phyloP scores from a whole-genome alignment of 2,113 vertebrate genomes.

The Morone chrysops region DNA sequence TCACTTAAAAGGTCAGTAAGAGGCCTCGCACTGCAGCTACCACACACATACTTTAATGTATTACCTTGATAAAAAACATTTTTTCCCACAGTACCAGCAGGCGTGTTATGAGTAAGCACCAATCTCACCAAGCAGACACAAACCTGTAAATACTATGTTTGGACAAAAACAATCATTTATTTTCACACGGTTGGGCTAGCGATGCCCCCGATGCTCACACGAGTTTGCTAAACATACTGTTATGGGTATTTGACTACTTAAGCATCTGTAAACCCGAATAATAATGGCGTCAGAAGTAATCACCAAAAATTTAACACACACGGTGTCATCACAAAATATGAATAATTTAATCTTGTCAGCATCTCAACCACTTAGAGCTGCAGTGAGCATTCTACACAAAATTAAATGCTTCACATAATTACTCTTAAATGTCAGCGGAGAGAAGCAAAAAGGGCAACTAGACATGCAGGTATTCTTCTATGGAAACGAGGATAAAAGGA shows the following conservation, averaged over 20 bases:
- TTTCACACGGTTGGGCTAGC: background rate
- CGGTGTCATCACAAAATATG: background rate
- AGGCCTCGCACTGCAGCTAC: background rate
- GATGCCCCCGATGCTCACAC: background rate
- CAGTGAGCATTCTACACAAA: background rate
- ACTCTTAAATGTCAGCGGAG: constrained; percentile 2
- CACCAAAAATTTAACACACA: background rate
- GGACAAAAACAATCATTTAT: constrained; percentile 39
- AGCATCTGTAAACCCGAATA: constrained; percentile 8
- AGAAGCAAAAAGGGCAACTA: background rate
- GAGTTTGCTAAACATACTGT: constrained; percentile 11
- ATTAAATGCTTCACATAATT: constrained; percentile 3
- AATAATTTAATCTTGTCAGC: background rate
- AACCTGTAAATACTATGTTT: constrained; percentile 39
- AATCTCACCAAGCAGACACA: constrained; percentile 14
- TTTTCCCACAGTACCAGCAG: constrained; percentile 11
- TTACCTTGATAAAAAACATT: background rate
- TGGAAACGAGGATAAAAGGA: constrained; percentile 15
- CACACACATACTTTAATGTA: background rate
- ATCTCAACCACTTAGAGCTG: background rate
- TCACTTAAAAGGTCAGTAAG: background rate
- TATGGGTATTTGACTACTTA: constrained; percentile 24
- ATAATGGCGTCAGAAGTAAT: constrained; percentile 1
- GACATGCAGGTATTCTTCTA: background rate
- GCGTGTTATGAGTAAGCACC: constrained; percentile 17